These are phyloP conservation scores for Chaetops frenatus DNA, from an alignment of 2,113 vertebrate species.

Conservation along the genomic window DNA sequence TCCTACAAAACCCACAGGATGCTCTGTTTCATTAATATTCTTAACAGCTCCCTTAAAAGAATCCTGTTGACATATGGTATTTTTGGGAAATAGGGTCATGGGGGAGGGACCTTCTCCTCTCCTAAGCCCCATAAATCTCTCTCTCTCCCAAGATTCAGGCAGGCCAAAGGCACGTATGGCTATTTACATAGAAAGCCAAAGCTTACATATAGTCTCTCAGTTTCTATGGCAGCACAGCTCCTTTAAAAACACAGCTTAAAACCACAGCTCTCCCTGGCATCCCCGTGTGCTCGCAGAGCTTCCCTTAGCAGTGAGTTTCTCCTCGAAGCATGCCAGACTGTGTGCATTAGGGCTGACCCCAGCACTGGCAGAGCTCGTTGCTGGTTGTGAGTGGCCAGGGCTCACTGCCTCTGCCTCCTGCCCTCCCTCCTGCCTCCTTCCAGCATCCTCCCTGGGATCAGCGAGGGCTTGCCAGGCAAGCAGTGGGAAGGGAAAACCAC, in stretches of 20 bases:
- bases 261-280: not conserved
- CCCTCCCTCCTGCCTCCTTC: not conserved
- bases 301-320: not conserved
- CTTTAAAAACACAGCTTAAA: not conserved
- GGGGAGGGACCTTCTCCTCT: not conserved
- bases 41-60: not conserved
- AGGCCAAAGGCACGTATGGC: not conserved
- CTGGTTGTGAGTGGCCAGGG: too few species aligned
- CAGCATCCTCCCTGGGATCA: not conserved
- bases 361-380: accelerated
- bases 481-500: not conserved
- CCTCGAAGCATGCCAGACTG: not conserved
- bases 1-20: not conserved
- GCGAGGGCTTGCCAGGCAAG: not conserved
- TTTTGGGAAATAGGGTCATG: not conserved
- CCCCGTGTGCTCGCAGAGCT: not conserved
- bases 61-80: not conserved
- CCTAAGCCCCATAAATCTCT: not conserved
- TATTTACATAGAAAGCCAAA: not conserved
- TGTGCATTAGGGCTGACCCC: not conserved
- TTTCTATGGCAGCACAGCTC: slow-evolving; percentile 33
- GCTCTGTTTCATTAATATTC: not conserved
- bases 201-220: not conserved
- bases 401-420: not conserved
- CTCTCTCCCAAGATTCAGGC: not conserved